Evolutionary conservation across 2,113 vertebrate genomes (phyloP), one percentile per base, ranked within the genome.

Genomic region (Apodemus sylvaticus): DNA sequence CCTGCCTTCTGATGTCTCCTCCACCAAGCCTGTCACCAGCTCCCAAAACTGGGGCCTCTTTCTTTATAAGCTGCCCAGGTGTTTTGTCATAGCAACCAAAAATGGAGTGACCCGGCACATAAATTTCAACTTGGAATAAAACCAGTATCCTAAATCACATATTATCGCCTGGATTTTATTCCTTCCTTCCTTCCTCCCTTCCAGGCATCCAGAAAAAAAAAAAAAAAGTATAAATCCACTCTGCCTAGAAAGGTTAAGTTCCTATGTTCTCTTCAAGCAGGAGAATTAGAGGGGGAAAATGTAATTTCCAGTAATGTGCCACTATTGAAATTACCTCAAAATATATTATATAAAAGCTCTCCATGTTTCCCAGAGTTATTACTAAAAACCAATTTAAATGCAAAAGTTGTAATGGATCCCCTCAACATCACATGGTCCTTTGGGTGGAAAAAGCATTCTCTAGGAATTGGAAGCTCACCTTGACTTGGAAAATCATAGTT

Each of bases 201-300:
- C 55, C 74, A 81, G 88, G 17, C 31, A 93, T 82, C 53, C 62
- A 77, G 45, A 94, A 91, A 73, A 73, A 73, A 11, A 71, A 85
- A 60, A 85, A 64, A n/a, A n/a, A n/a, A n/a, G 19, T 62, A 91
- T 73, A 89, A 96, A 70, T 42, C 22, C 20, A 89, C n/a, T 82
- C 53, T 39, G 36, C 58, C 64, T 66, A 34, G 48, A 86, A 94
- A 95, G 60, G 66, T 89, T 89, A 81, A 48, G 39, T 83, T 45
- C 16, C 16, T 85, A 24, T 77, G 51, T 76, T 55, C 10, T 88
- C 64, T 68, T 94, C 83, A 91, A 86, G 62, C 16, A 91, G 39
- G 19, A 42, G 1, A 88, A 78, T 86, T 71, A 94, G 90, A 92
- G 95, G 90, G 76, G 77, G 94, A 92, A 93, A 29, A 34, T 29